phyloP scores from a whole-genome alignment of 2,113 vertebrate genomes.

The Rhombomys opimus region DNA sequence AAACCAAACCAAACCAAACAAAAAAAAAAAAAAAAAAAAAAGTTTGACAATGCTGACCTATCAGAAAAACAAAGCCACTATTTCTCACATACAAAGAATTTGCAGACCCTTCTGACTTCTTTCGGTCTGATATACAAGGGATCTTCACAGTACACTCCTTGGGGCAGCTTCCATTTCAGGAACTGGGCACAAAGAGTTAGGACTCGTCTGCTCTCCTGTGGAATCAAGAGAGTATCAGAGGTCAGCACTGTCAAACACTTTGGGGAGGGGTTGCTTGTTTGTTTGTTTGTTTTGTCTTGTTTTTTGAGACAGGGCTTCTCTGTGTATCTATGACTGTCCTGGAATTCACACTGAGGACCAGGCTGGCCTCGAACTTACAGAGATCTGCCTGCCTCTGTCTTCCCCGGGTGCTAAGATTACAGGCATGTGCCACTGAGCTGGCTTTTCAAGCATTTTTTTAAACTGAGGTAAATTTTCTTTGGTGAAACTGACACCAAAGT shows the following conservation, averaged over 20 bases:
- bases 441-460: constrained; percentile 18
- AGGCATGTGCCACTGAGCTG: too few species aligned
- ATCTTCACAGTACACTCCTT: constrained; percentile 64
- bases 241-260: neutral
- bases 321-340: too few species aligned
- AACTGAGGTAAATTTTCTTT: constrained; percentile 3
- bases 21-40: too few species aligned
- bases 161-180: constrained; percentile 80
- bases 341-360: too few species aligned
- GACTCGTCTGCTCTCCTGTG: constrained; percentile 72
- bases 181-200: constrained; percentile 72
- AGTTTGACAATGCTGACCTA: neutral
- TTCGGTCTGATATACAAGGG: constrained; percentile 65
- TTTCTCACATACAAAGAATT: constrained; percentile 76
- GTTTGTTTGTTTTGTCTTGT: too few species aligned
- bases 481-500: constrained; percentile 26
- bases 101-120: constrained; percentile 58
- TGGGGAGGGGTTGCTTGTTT: too few species aligned
- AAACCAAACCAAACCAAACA: too few species aligned
- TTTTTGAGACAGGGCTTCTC: too few species aligned
- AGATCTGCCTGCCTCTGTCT: too few species aligned
- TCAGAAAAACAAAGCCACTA: constrained; percentile 17
- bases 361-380: too few species aligned
- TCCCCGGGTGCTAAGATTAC: too few species aligned
- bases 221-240: neutral